These are phyloP conservation scores for Pemphredon lugubris DNA, from an alignment of 2,888 invertebrate genomes.

Conservation along the genomic window DNA sequence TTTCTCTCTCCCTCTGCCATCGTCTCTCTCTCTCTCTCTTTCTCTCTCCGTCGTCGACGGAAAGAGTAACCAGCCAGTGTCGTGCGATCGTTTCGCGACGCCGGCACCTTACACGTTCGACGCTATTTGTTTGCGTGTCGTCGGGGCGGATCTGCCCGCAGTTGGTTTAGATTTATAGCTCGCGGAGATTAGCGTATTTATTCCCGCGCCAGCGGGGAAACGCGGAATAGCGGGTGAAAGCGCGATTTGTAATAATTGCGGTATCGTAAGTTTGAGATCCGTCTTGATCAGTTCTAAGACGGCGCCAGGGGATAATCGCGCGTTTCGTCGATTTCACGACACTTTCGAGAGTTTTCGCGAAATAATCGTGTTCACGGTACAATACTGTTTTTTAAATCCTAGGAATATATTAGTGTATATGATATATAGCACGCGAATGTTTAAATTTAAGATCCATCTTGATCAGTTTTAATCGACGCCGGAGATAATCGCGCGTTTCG, in stretches of 20 bases:
- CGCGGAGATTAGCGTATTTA: conserved; percentile 23
- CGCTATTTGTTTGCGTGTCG: conserved; percentile 47
- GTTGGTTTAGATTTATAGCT: conserved; percentile 29
- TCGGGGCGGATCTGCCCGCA: conserved; percentile 27
- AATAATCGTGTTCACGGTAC: too few relatives aligned
- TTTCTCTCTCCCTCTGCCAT: conserved; percentile 10
- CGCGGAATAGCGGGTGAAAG: background rate
- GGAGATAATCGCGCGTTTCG: too few relatives aligned
- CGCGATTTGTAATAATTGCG: background rate
- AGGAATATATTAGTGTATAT: too few relatives aligned
- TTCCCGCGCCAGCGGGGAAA: conserved; percentile 3
- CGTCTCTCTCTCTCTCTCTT: conserved; percentile 28
- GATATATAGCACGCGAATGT: too few relatives aligned
- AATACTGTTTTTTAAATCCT: too few relatives aligned
- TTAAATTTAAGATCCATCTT: too few relatives aligned
- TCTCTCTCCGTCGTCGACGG: conserved; percentile 12
- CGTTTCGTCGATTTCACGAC: too few relatives aligned
- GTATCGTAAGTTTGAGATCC: background rate
- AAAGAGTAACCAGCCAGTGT: conserved; percentile 46
- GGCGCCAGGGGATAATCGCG: too few relatives aligned
- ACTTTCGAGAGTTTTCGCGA: too few relatives aligned
- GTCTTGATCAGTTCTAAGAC: background rate
- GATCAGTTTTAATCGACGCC: too few relatives aligned
- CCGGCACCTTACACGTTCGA: conserved; percentile 59
- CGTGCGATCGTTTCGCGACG: conserved; percentile 57